A percentile compares a stretch with the other conserved stretches of the same genome.
phyloP scores from a whole-genome alignment of 2,888 invertebrate species.

The Matsumyia berberina region DNA sequence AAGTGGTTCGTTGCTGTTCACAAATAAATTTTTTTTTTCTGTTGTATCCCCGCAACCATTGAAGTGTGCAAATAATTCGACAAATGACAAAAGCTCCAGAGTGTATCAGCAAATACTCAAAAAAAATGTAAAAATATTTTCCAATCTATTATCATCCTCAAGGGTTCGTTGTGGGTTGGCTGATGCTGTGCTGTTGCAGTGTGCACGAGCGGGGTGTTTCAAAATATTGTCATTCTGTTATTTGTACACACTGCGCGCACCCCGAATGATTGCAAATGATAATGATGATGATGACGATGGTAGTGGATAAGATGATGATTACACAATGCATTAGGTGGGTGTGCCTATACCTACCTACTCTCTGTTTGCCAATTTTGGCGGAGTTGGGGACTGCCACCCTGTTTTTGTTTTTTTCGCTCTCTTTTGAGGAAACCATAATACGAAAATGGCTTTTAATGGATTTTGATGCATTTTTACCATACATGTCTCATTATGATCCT shows the following conservation, averaged over 20 bases:
- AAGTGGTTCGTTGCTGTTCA: conserved; percentile 71
- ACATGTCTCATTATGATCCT: conserved; percentile 69
- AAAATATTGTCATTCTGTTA: conserved; percentile 75
- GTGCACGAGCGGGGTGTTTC: conserved; percentile 39
- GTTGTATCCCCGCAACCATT: conserved; percentile 51
- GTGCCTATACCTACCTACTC: conserved; percentile 15
- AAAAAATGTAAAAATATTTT: conserved; percentile 54
- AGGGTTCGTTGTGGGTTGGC: conserved; percentile 28
- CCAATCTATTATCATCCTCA: conserved; percentile 70
- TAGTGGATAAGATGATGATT: conserved; percentile 74
- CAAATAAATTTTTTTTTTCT: conserved; percentile 21
- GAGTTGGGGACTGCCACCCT: conserved; percentile 43
- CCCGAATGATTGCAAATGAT: conserved; percentile 67
- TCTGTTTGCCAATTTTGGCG: conserved; percentile 16
- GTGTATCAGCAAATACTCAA: conserved; percentile 60
- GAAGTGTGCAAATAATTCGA: conserved; percentile 69
- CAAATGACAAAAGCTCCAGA: conserved; percentile 22
- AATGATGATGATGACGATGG: conserved; percentile 33
- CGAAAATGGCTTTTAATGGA: conserved; percentile 84
- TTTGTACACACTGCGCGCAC: conserved; percentile 60
- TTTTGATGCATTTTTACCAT: conserved; percentile 78
- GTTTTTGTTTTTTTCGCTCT: conserved; percentile 28
- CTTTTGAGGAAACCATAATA: conserved; percentile 77
- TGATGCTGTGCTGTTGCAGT: background rate
- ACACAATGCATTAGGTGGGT: conserved; percentile 75